These are phyloP conservation scores for Glareola pratincola DNA, from an alignment of 2,113 vertebrate species.

Conservation along the genomic window DNA sequence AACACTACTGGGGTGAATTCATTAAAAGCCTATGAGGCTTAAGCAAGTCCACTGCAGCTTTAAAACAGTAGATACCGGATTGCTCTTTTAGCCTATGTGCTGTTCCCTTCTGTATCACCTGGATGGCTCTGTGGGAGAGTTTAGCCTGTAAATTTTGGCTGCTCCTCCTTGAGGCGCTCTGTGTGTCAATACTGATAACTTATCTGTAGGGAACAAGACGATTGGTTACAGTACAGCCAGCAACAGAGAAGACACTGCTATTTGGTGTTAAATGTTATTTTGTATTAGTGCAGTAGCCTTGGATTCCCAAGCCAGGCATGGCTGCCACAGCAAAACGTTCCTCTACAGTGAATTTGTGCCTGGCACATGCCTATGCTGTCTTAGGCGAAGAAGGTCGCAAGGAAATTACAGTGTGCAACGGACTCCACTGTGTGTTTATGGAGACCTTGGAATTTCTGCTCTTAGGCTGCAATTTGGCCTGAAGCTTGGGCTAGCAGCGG, in stretches of 20 bases:
- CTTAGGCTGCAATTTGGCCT: neutral
- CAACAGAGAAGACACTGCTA: neutral
- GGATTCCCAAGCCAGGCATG: neutral
- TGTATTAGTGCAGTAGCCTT: neutral
- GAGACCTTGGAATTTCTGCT: neutral
- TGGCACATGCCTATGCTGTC: neutral
- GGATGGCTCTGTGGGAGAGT: neutral
- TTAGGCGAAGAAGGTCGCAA: neutral
- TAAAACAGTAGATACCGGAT: neutral
- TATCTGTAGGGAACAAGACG: neutral
- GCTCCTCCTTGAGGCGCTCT: neutral
- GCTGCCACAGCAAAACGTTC: neutral
- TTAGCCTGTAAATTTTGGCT: neutral
- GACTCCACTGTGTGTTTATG: accelerated
- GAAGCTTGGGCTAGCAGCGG: neutral
- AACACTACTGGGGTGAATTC: neutral
- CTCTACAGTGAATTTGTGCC: neutral
- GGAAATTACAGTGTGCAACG: neutral
- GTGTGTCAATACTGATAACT: neutral
- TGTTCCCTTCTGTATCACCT: neutral
- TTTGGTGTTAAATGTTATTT: neutral
- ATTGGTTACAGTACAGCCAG: neutral
- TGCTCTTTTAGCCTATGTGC: neutral
- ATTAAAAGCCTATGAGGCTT: neutral
- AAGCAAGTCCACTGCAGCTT: neutral